Evolutionary conservation across 2,797 vertebrate genomes (phyloP), one percentile per base, ranked within the genome.

Genomic region (Artibeus lituratus): DNA sequence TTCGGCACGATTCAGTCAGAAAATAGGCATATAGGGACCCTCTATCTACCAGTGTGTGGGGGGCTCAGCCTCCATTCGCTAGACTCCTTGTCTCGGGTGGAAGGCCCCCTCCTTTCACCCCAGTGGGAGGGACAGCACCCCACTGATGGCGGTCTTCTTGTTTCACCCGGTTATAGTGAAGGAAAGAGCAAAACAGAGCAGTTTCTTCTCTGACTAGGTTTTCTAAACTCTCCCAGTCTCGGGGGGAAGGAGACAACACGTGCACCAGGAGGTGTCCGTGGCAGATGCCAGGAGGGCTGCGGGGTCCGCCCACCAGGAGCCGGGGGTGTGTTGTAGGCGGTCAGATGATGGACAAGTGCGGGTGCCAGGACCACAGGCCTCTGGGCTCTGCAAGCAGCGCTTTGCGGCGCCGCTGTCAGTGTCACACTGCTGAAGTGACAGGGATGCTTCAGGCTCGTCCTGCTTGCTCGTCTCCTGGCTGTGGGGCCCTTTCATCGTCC

Each of bases 391-490:
- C 14, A 6, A 65, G 4, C 14, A 8, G 2, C 2, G 62, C 5
- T 65, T 65, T 12, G 29, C 8, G 37, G 26, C 9, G 3, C 10
- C 12, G 0, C 21, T 10, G 7, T 42, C 26, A 4, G 4, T 3
- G 2, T 5, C 11, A 0, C 5, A 1, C 37, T 22, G 29, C 35
- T 3, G 2, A 51, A 39, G 21, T 5, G 19, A 47, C 22, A 0
- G 16, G 10, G 59, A 5, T 42, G 49, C 53, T 59, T 47, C 5
- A 9, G 73, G 32, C 3, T 10, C 2, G 0, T 35, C 35, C 3
- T 14, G 22, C 42, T 32, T 62, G 3, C 44, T 55, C 83, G 67
- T 62, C 59, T 21, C 55, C n/a, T 67, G 7, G 42, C 26, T 35
- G 32, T 15, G 59, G 26, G 32, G 18, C 10, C 72, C 62, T 44